Evolutionary conservation across 1,140 invertebrate genomes (phyloP), one percentile per base, ranked within the genome.

Genomic region (Bombus huntii): DNA sequence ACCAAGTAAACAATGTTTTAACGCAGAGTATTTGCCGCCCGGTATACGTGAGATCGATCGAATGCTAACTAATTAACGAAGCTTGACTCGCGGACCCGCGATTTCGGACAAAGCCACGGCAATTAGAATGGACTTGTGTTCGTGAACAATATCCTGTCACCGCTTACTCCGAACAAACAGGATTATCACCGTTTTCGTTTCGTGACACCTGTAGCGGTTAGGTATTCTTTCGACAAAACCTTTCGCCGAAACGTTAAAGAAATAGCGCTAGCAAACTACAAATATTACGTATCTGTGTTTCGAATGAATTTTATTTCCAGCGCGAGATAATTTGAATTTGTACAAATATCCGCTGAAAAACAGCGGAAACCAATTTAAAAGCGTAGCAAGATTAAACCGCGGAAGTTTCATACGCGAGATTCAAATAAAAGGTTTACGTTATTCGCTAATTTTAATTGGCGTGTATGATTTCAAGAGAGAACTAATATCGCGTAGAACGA

Each of bases 1-100:
- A 25, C 68, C n/a, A 39, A 47, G 68, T 65, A 80, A 85, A 85
- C 77, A 85, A 80, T 80, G 83, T 80, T 85, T 85, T 85, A 85
- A 85, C 68, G 83, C 42, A 28, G 66, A 9, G 28, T 72, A 77
- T 85, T 85, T 72, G 75, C 65, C n/a, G 6, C 12, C 10, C 8
- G 65, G 13, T 31, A 34, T 57, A 71, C 66, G 66, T 0, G 75
- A 72, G 76, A 84, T 84, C 83, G 76, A 85, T 85, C 68, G 83
- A 84, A 71, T 15, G 66, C 39, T 72, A 80, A 85, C 66, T 85
- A 85, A 85, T 85, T 85, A 85, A 80, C 81, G 37, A 39, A 83
- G 28, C 62, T 47, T n/a, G 34, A 13, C n/a, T 39, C 37, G 53
- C 70, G 28, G n/a, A 10, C 1, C 68, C 39, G 28, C 68, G 76